A percentile compares a stretch with the other conserved stretches of the same genome.
phyloP scores from a whole-genome alignment of 2,113 vertebrate species.

The Octodon degus region DNA sequence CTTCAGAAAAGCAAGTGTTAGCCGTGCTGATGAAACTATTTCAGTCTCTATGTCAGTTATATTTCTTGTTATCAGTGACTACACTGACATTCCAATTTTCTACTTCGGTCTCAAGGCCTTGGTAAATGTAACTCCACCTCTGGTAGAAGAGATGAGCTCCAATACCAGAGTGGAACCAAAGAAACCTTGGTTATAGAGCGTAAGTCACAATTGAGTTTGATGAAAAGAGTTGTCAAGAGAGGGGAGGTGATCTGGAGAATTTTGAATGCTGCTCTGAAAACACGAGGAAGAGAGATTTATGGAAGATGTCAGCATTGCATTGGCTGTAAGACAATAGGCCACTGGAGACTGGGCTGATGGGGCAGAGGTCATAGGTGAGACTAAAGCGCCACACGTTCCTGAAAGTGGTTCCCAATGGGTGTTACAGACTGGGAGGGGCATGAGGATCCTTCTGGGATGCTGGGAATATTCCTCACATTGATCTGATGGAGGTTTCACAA shows the following conservation, averaged over 20 bases:
- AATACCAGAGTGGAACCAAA: conserved; percentile 27
- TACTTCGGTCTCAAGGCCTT: neutral
- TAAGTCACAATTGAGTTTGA: neutral
- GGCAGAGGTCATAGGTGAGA: neutral
- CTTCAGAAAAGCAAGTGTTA: conserved; percentile 23
- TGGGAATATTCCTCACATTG: neutral
- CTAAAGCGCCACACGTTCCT: neutral
- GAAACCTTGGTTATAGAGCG: neutral
- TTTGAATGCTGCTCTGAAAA: neutral
- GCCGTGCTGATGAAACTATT: neutral
- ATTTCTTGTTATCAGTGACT: conserved; percentile 48
- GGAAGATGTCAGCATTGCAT: neutral
- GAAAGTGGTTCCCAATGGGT: neutral
- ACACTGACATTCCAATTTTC: conserved; percentile 52
- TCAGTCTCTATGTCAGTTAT: neutral
- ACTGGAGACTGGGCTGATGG: neutral
- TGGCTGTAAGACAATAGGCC: neutral
- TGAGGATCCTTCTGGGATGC: neutral
- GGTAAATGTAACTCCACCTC: conserved; percentile 40
- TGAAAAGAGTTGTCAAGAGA: conserved; percentile 54
- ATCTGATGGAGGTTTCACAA: neutral
- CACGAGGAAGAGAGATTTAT: conserved; percentile 7
- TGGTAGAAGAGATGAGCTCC: neutral
- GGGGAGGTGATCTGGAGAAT: neutral
- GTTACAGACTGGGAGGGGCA: neutral